Evolutionary conservation across 2,113 vertebrate species (phyloP).

Genomic region (Brevimyrus niger): DNA sequence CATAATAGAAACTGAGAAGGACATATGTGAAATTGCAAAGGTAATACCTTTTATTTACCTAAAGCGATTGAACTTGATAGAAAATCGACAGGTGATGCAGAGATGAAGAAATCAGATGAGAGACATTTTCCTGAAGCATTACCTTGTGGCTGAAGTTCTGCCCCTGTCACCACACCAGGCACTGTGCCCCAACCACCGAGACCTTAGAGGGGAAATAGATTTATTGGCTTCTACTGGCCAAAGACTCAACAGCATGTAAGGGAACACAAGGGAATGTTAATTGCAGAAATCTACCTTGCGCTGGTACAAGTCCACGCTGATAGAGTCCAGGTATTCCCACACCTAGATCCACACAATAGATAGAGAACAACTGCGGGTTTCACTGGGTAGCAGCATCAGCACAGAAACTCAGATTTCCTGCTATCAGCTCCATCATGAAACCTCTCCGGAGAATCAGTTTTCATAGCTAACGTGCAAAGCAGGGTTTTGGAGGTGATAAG

Average conservation of each 20-base stretch:
- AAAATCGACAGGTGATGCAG: too few species aligned
- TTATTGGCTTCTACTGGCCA: not conserved
- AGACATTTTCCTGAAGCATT: not conserved
- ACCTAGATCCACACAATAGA: conserved; percentile 23
- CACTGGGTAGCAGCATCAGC: not conserved
- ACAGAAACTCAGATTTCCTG: not conserved
- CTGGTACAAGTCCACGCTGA: conserved; percentile 40
- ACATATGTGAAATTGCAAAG: not conserved
- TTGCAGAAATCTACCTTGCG: conserved; percentile 27
- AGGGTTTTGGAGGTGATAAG: not conserved
- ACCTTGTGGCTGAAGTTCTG: not conserved
- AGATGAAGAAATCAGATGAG: too few species aligned
- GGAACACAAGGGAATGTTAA: not conserved
- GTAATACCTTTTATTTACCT: not conserved
- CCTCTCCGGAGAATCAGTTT: not conserved
- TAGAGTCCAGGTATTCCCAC: conserved; percentile 39
- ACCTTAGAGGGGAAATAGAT: conserved; percentile 16
- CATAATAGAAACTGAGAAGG: not conserved
- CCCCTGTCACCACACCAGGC: conserved; percentile 36
- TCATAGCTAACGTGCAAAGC: not conserved
- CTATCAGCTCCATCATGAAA: not conserved
- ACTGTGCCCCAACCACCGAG: conserved; percentile 35
- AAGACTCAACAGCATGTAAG: not conserved
- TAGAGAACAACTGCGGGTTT: not conserved
- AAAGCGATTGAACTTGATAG: not conserved